Evolutionary conservation across 2,113 vertebrate genomes (phyloP).

Genomic region (Ahaetulla prasina): DNA sequence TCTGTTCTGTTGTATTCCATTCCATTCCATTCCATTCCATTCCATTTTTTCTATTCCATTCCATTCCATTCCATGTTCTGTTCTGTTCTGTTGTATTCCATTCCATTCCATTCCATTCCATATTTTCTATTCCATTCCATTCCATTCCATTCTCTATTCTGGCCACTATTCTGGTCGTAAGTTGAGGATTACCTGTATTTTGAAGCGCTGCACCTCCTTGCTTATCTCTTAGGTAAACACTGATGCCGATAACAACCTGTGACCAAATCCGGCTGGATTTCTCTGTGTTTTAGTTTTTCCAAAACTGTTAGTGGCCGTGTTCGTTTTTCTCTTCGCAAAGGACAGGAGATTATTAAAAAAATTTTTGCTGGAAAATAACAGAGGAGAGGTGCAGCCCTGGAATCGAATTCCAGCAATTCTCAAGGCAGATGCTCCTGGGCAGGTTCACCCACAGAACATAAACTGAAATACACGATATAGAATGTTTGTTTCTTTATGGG

Average conservation of each 20-base stretch:
- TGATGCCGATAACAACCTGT: background rate
- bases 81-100: too few relatives aligned
- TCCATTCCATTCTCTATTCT: background rate
- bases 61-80: too few relatives aligned
- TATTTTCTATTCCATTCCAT: too few relatives aligned
- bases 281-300: background rate
- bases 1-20: too few relatives aligned
- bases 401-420: background rate
- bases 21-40: too few relatives aligned
- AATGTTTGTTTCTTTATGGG: background rate
- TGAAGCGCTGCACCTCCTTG: accelerated
- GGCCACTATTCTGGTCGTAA: background rate
- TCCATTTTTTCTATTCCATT: too few relatives aligned
- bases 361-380: background rate
- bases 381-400: background rate
- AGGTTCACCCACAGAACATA: background rate
- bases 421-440: background rate
- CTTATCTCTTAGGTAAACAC: background rate
- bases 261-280: background rate
- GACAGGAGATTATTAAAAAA: too few relatives aligned
- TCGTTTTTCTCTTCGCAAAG: background rate
- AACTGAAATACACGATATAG: background rate
- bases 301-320: background rate
- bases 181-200: background rate
- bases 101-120: too few relatives aligned